These are phyloP conservation scores for Drosophila falleni DNA, from an alignment of 2,888 invertebrate genomes.

Conservation along the genomic window DNA sequence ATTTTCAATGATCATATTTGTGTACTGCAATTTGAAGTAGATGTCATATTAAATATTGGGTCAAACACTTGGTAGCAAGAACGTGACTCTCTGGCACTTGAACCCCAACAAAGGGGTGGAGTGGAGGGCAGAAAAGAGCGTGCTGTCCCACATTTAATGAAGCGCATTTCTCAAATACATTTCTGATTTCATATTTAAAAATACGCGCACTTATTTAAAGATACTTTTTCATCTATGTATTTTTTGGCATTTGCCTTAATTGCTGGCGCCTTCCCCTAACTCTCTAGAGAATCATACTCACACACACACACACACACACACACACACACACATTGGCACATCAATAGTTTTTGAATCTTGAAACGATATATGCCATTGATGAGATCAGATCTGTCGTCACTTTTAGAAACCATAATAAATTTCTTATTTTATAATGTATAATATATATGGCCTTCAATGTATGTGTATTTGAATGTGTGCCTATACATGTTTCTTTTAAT, in stretches of 20 bases:
- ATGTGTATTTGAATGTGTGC: background rate
- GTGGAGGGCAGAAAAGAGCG: conserved; percentile 1
- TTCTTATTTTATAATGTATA: conserved; percentile 7
- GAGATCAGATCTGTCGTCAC: conserved; percentile 77
- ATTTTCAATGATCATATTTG: conserved; percentile 77
- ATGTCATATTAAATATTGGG: conserved; percentile 51
- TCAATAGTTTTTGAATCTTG: conserved; percentile 38
- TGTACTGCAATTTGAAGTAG: conserved; percentile 69
- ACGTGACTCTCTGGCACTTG: conserved; percentile 55
- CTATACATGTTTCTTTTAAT: background rate
- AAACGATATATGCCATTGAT: conserved; percentile 70
- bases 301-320: conserved; percentile 12
- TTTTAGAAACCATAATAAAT: conserved; percentile 32
- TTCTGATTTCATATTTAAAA: conserved; percentile 69
- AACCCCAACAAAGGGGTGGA: background rate
- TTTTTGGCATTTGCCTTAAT: conserved; percentile 63
- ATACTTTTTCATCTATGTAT: conserved; percentile 57
- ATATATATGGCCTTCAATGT: conserved; percentile 16
- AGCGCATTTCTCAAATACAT: conserved; percentile 46
- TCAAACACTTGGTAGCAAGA: conserved; percentile 56
- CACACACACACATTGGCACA: conserved; percentile 30
- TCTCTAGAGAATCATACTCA: conserved; percentile 37
- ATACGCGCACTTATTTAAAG: conserved; percentile 58
- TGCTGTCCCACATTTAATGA: conserved; percentile 27
- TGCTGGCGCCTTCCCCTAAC: conserved; percentile 66